phyloP scores from a whole-genome alignment of 1,140 invertebrate species.

The Stratiolaelaps scimitus region DNA sequence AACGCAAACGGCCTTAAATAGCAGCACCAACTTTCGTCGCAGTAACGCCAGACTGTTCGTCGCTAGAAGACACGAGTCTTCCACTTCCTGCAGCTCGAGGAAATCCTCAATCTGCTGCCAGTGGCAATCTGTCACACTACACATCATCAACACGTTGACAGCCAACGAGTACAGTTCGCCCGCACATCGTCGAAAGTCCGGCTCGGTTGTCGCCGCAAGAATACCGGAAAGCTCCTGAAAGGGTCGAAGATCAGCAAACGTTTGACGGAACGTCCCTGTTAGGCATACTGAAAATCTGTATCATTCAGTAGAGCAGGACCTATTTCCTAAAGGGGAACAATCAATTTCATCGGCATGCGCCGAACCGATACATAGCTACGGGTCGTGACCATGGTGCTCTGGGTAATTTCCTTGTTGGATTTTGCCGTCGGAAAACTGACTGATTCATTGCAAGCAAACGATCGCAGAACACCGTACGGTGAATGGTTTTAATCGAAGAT shows the following conservation, averaged over 20 bases:
- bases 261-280: not conserved
- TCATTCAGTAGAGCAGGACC: too few relatives aligned
- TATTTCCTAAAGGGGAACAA: too few relatives aligned
- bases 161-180: slow-evolving; percentile 20
- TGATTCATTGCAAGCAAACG: too few relatives aligned
- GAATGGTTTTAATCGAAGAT: too few relatives aligned
- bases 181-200: not conserved
- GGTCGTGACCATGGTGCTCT: too few relatives aligned
- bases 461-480: too few relatives aligned
- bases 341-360: too few relatives aligned
- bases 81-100: slow-evolving; percentile 16
- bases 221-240: slow-evolving; percentile 13
- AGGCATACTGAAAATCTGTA: not conserved
- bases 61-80: slow-evolving; percentile 24
- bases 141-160: slow-evolving; percentile 25
- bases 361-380: too few relatives aligned
- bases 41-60: slow-evolving; percentile 21
- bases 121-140: slow-evolving; percentile 21
- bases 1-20: slow-evolving; percentile 23
- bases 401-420: too few relatives aligned
- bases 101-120: slow-evolving; percentile 26
- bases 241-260: not conserved
- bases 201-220: not conserved
- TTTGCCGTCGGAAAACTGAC: too few relatives aligned
- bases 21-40: slow-evolving; percentile 11